Evolutionary conservation across 2,888 invertebrate genomes (phyloP).

Genomic region (Leptopilina myrica): DNA sequence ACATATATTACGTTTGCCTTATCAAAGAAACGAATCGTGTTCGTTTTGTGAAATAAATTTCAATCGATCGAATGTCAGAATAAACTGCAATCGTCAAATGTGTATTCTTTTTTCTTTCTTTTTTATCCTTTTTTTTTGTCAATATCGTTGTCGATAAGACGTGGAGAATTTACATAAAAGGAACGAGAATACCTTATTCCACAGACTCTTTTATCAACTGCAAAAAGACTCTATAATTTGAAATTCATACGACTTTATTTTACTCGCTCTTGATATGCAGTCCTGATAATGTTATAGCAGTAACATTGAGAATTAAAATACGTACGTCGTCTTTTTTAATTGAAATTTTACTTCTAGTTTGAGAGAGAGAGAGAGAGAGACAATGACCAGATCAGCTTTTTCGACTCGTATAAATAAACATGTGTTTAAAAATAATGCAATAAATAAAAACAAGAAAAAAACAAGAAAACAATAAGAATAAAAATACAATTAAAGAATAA

Average conservation of each 20-base stretch:
- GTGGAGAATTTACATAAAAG: slow-evolving; percentile 28
- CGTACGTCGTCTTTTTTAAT: neutral
- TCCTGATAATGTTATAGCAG: neutral
- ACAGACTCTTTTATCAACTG: neutral
- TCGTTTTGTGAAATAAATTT: slow-evolving; percentile 8
- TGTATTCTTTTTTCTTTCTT: neutral
- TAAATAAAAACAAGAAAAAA: too few species aligned
- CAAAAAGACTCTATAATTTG: slow-evolving; percentile 12
- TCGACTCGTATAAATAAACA: neutral
- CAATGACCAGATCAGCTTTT: neutral
- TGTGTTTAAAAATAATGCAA: neutral
- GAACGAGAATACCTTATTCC: neutral
- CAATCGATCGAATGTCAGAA: slow-evolving; percentile 1
- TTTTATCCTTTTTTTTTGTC: too few species aligned
- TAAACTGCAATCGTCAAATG: neutral
- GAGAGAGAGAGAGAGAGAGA: neutral
- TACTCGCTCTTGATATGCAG: neutral
- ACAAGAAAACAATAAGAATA: too few species aligned
- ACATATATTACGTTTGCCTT: neutral
- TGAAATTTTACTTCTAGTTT: neutral
- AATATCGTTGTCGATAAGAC: slow-evolving; percentile 13
- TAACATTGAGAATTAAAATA: neutral
- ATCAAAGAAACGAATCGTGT: neutral
- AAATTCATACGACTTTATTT: slow-evolving; percentile 20
- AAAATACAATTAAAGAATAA: too few species aligned